A percentile compares a stretch with the other conserved stretches of the same genome.
phyloP scores from a whole-genome alignment of 2,113 vertebrate species.

The Leptosomus discolor region DNA sequence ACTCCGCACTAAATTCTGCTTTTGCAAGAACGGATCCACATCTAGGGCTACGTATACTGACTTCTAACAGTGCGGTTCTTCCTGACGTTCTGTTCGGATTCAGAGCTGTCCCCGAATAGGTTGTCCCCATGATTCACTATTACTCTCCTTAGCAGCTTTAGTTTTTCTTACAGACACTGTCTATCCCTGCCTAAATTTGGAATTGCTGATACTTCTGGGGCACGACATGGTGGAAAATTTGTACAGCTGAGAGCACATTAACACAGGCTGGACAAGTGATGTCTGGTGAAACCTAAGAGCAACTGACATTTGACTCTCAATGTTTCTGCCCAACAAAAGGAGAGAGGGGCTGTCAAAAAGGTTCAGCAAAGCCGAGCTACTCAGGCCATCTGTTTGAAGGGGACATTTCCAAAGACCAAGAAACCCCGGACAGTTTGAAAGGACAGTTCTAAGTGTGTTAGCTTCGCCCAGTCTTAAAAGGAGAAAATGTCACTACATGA shows the following conservation, averaged over 20 bases:
- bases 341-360: not conserved
- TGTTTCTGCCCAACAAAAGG: not conserved
- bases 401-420: not conserved
- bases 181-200: not conserved
- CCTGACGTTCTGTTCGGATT: not conserved
- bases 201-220: not conserved
- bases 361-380: not conserved
- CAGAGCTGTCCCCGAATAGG: not conserved
- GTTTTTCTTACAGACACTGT: not conserved
- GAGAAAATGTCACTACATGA: fast-evolving
- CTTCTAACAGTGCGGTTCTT: not conserved
- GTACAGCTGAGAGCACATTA: not conserved
- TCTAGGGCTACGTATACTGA: not conserved
- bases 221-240: not conserved
- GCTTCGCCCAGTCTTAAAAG: not conserved
- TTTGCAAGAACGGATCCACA: not conserved
- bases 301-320: not conserved
- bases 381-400: not conserved
- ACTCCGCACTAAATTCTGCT: not conserved
- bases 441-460: not conserved
- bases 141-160: not conserved
- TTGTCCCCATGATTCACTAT: not conserved
- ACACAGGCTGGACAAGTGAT: not conserved
- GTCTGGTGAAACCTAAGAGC: not conserved
- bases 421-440: not conserved